Percentiles rank a stretch among this genome's conserved stretches.
phyloP scores from a whole-genome alignment of 2,888 invertebrate genomes.

The Auanema sp. region DNA sequence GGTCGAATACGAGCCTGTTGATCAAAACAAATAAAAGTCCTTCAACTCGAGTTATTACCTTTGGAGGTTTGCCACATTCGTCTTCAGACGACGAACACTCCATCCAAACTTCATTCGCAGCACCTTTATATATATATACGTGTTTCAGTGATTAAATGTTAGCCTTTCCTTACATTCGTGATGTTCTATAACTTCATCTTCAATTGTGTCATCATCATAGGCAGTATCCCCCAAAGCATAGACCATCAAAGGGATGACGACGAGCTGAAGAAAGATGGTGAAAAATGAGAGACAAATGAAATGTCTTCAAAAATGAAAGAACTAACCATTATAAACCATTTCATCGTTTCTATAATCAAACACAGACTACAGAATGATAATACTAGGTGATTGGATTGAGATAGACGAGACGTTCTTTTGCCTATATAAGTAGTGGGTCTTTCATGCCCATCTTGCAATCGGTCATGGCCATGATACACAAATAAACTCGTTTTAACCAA shows the following conservation, averaged over 20 bases:
- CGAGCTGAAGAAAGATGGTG: neutral
- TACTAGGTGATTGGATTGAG: too few relatives aligned
- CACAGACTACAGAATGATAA: too few relatives aligned
- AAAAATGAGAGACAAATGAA: neutral
- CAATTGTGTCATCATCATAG: constrained; percentile 7
- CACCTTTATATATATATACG: constrained; percentile 21
- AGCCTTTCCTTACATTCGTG: constrained; percentile 9
- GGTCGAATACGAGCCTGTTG: constrained; percentile 27
- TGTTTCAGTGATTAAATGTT: neutral
- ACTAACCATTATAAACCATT: neutral
- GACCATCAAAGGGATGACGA: constrained; percentile 9
- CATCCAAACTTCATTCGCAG: constrained; percentile 40
- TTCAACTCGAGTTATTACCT: constrained; percentile 6
- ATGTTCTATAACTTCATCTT: constrained; percentile 9
- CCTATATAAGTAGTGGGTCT: too few relatives aligned
- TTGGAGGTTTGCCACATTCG: constrained; percentile 26
- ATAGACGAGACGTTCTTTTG: too few relatives aligned
- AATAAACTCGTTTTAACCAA: too few relatives aligned
- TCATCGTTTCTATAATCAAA: too few relatives aligned
- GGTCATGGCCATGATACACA: too few relatives aligned
- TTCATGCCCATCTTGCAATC: too few relatives aligned
- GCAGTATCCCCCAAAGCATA: constrained; percentile 4
- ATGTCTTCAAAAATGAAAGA: neutral
- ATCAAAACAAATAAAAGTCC: neutral
- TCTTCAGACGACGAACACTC: constrained; percentile 39